Percentiles rank a stretch among this genome's conserved stretches.
phyloP scores from a whole-genome alignment of 2,888 invertebrate species.

The Oxyteleia sp. region DNA sequence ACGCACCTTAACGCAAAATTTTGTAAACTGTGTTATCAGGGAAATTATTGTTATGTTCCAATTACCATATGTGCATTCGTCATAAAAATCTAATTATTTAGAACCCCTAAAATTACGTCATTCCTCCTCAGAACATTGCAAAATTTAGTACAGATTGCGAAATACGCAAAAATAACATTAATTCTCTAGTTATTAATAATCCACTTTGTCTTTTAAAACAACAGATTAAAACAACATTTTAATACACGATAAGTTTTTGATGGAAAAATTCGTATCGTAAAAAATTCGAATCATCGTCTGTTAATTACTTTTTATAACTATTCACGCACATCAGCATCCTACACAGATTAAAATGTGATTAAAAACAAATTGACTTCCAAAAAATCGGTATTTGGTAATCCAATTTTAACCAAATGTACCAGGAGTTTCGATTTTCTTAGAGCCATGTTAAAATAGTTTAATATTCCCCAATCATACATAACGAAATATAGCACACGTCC shows the following conservation, averaged over 20 bases:
- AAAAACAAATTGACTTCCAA: neutral
- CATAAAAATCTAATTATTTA: slow-evolving; percentile 32
- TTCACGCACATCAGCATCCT: neutral
- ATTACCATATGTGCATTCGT: neutral
- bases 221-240: slow-evolving; percentile 24
- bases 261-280: too few species aligned
- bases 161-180: slow-evolving; percentile 31
- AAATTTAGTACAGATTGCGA: slow-evolving; percentile 13
- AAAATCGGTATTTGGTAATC: neutral
- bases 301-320: neutral
- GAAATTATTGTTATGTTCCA: slow-evolving; percentile 7
- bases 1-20: too few species aligned
- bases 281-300: too few species aligned
- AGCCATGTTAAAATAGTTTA: too few species aligned
- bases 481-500: slow-evolving; percentile 5
- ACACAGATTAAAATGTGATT: neutral
- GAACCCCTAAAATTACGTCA: slow-evolving; percentile 11
- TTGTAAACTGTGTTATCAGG: too few species aligned
- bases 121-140: slow-evolving; percentile 23
- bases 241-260: slow-evolving; percentile 24
- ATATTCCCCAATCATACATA: too few species aligned
- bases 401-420: neutral
- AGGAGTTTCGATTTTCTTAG: neutral
- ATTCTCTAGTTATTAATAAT: slow-evolving; percentile 43
- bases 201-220: slow-evolving; percentile 30